Percentiles rank a stretch among this genome's conserved stretches.
phyloP scores from a whole-genome alignment of 1,140 invertebrate genomes.

The Drosophila sucinea region DNA sequence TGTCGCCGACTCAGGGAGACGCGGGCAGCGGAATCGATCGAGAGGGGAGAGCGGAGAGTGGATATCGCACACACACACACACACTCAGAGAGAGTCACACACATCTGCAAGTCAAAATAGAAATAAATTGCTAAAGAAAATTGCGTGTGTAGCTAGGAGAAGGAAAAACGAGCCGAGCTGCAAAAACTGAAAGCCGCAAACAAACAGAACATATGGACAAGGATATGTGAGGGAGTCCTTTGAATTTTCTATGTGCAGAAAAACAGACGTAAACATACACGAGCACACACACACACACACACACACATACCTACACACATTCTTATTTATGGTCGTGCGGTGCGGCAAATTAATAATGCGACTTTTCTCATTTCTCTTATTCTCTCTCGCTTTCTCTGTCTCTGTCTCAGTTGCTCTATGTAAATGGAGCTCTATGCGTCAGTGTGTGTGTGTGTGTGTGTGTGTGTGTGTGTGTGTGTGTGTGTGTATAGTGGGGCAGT shows the following conservation, averaged over 20 bases:
- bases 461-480: slow-evolving; percentile 30
- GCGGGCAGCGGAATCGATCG: background rate
- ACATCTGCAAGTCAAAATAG: slow-evolving; percentile 78
- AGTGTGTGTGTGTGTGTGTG: slow-evolving; percentile 34
- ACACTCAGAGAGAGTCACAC: slow-evolving; percentile 12
- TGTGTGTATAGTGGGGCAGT: slow-evolving; percentile 39
- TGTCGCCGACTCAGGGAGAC: slow-evolving; percentile 40
- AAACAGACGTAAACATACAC: slow-evolving; percentile 21
- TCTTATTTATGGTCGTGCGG: slow-evolving; percentile 77
- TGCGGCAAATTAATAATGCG: slow-evolving; percentile 79
- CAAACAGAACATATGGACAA: slow-evolving; percentile 65
- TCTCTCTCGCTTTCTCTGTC: background rate
- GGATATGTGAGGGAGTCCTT: slow-evolving; percentile 65
- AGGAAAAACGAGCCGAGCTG: slow-evolving; percentile 32
- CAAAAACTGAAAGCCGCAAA: slow-evolving; percentile 32
- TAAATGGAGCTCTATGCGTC: slow-evolving; percentile 40
- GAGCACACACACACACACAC: slow-evolving; percentile 33
- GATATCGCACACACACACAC: slow-evolving; percentile 15
- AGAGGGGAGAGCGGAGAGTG: background rate
- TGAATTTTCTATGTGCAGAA: slow-evolving; percentile 58
- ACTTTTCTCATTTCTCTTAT: slow-evolving; percentile 69
- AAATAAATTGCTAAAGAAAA: slow-evolving; percentile 76
- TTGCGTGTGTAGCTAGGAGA: slow-evolving; percentile 48
- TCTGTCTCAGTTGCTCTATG: slow-evolving; percentile 37
- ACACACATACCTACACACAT: slow-evolving; percentile 36